Conservation (phyloP, 2,888 invertebrate species). For the Chymomyza amoena region DNA sequence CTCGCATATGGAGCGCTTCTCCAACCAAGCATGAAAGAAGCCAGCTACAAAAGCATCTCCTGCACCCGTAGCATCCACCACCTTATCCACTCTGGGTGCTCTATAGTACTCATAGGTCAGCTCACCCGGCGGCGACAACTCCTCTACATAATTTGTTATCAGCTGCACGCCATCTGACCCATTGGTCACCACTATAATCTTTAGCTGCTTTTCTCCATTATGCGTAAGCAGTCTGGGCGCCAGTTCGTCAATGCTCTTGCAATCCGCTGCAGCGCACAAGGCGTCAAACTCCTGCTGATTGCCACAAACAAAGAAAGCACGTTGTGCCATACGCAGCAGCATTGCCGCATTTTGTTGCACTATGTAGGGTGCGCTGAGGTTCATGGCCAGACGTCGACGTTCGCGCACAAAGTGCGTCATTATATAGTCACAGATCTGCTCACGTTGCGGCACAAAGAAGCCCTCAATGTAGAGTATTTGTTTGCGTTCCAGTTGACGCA, state of each 20-base stretch:
- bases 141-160: slow-evolving; percentile 69
- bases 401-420: slow-evolving; percentile 77
- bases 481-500: slow-evolving; percentile 72
- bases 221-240: slow-evolving; percentile 43
- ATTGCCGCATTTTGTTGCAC: slow-evolving; percentile 77
- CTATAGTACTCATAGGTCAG: slow-evolving; percentile 62
- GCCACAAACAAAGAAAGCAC: slow-evolving; percentile 81
- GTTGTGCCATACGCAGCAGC: slow-evolving; percentile 78
- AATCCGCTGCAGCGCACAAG: slow-evolving; percentile 73
- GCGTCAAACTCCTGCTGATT: slow-evolving; percentile 81
- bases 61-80: slow-evolving; percentile 82
- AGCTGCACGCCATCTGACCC: slow-evolving; percentile 81
- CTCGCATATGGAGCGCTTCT: slow-evolving; percentile 74
- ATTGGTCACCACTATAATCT: slow-evolving; percentile 83
- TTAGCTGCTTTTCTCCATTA: slow-evolving; percentile 27
- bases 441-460: slow-evolving; percentile 81
- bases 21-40: slow-evolving; percentile 80
- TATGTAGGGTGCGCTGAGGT: slow-evolving; percentile 81
- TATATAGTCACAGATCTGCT: slow-evolving; percentile 78
- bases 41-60: slow-evolving; percentile 83
- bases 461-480: slow-evolving; percentile 81
- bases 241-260: slow-evolving; percentile 53
- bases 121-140: slow-evolving; percentile 48
- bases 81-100: slow-evolving; percentile 77
- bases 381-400: slow-evolving; percentile 79